Evolutionary conservation across 1,140 invertebrate genomes (phyloP).

Genomic region (Lethocerus indicus): DNA sequence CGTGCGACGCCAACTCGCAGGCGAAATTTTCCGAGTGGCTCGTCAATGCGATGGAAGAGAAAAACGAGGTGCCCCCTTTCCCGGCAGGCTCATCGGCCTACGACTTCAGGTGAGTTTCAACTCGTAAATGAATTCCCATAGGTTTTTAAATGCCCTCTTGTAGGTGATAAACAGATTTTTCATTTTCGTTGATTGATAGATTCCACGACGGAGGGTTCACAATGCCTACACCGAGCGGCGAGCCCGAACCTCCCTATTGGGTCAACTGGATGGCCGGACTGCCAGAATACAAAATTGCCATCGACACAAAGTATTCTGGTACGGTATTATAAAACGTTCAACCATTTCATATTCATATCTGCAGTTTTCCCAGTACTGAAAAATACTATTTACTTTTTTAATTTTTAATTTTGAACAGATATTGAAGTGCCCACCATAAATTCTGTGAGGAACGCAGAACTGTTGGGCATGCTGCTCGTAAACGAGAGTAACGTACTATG

Average conservation of each 20-base stretch:
- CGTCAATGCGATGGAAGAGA: constrained; percentile 26
- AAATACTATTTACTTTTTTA: not conserved
- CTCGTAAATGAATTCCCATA: too few species aligned
- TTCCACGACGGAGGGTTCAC: constrained; percentile 42
- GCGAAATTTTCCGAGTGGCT: constrained; percentile 44
- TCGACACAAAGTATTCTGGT: constrained; percentile 41
- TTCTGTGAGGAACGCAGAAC: constrained; percentile 32
- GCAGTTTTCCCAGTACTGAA: not conserved
- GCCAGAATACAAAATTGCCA: constrained; percentile 31
- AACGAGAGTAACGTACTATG: constrained; percentile 47
- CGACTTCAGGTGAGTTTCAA: constrained; percentile 48
- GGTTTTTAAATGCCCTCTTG: too few species aligned
- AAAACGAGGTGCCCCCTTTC: constrained; percentile 28
- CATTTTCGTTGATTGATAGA: too few species aligned
- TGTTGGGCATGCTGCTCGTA: constrained; percentile 37
- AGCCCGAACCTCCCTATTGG: constrained; percentile 38
- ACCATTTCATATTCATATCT: not conserved
- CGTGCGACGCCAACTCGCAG: constrained; percentile 43
- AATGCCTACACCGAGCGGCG: constrained; percentile 31
- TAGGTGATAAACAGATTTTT: too few species aligned
- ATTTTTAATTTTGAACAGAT: too few species aligned
- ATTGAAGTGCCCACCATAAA: constrained; percentile 52
- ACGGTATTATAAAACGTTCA: constrained; percentile 7
- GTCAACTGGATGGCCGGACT: constrained; percentile 45
- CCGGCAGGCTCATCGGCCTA: constrained; percentile 50